A percentile compares a stretch with the other conserved stretches of the same genome.
Evolutionary conservation across 2,113 vertebrate species (phyloP).

Genomic region (Macrotis lagotis): DNA sequence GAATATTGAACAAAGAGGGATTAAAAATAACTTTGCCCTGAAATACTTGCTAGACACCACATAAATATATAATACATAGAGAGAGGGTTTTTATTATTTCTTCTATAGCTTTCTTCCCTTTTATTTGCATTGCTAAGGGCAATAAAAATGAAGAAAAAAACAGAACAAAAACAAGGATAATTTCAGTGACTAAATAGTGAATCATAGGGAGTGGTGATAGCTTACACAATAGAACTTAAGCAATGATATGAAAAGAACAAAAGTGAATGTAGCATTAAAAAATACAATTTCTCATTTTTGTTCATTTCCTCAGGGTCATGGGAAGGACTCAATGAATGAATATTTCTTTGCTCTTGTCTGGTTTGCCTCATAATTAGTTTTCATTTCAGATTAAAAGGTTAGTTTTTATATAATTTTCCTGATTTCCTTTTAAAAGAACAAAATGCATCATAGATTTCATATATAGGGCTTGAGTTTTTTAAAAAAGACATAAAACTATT

Average conservation of each 20-base stretch:
- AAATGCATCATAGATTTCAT: background rate
- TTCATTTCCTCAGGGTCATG: background rate
- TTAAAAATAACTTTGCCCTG: background rate
- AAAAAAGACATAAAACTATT: background rate
- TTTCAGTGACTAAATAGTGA: constrained; percentile 40
- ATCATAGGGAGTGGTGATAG: constrained; percentile 22
- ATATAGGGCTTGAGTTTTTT: background rate
- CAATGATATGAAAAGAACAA: background rate
- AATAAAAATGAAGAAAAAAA: background rate
- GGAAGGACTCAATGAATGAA: background rate
- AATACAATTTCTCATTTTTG: background rate
- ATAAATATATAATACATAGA: background rate
- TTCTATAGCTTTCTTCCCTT: background rate
- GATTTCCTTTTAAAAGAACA: background rate
- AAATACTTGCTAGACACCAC: background rate
- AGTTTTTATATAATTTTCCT: background rate
- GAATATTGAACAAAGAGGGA: background rate
- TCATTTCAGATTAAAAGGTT: background rate
- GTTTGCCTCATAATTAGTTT: background rate
- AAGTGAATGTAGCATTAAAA: background rate
- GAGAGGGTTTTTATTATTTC: background rate
- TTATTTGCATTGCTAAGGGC: background rate
- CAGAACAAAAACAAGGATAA: background rate
- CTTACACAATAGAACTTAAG: background rate
- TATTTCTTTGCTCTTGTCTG: background rate